Conservation (phyloP, 2,888 invertebrate species). For the Stomorhina lunata region DNA sequence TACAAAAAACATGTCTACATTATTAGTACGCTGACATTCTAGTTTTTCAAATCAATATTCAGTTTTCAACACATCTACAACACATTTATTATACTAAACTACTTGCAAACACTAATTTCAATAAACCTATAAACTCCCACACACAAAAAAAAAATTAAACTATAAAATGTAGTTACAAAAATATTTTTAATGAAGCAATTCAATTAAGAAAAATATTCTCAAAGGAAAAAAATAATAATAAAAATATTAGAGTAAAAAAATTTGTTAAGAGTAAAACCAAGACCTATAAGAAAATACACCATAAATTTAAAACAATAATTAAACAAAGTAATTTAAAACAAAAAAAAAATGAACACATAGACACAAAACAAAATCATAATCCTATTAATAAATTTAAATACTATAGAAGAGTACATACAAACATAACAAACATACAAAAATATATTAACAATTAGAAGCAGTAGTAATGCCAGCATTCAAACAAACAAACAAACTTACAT, state of each 20-base stretch:
- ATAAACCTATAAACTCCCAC: conserved; percentile 7
- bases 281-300: conserved; percentile 17
- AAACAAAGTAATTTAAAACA: conserved; percentile 76
- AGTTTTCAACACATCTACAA: background rate
- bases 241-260: conserved; percentile 24
- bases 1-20: too few relatives aligned
- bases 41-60: too few relatives aligned
- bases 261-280: conserved; percentile 41
- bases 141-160: conserved; percentile 26
- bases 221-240: conserved; percentile 42
- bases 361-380: conserved; percentile 43
- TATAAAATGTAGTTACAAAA: conserved; percentile 24
- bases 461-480: conserved; percentile 24
- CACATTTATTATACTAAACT: conserved; percentile 29
- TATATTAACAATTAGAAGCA: conserved; percentile 26
- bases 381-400: conserved; percentile 50
- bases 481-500: background rate
- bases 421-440: background rate
- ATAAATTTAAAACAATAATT: conserved; percentile 7
- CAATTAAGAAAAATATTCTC: conserved; percentile 39
- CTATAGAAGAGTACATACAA: too few relatives aligned
- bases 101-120: background rate
- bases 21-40: too few relatives aligned
- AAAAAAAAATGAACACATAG: background rate
- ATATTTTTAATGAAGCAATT: conserved; percentile 14